phyloP scores from a whole-genome alignment of 2,888 invertebrate species.

The Gastracanthus pulcherrimus region DNA sequence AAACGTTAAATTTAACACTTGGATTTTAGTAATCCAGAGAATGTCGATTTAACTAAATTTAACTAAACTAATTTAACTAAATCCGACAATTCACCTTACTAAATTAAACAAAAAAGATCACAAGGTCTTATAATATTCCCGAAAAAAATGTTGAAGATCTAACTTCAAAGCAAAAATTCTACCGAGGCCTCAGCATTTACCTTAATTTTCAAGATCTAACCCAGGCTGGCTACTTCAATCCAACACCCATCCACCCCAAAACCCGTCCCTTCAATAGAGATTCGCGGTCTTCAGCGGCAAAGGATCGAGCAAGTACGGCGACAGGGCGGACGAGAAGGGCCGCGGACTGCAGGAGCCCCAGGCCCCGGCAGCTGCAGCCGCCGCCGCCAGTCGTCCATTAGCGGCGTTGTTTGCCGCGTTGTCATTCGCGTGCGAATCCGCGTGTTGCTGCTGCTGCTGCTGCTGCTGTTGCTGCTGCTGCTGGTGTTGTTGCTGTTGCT shows the following conservation, averaged over 20 bases:
- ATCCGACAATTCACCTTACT: too few relatives aligned
- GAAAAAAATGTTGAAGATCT: too few relatives aligned
- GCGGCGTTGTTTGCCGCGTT: constrained; percentile 68
- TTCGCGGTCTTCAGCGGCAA: constrained; percentile 75
- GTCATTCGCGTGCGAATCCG: constrained; percentile 34
- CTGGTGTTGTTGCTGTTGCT: constrained; percentile 33
- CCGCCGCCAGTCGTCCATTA: constrained; percentile 72
- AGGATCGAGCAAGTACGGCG: constrained; percentile 79
- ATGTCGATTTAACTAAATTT: too few relatives aligned
- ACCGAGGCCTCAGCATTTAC: too few relatives aligned
- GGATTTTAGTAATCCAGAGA: too few relatives aligned
- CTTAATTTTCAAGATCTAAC: too few relatives aligned
- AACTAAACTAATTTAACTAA: too few relatives aligned
- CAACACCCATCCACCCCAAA: neutral
- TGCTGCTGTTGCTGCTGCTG: constrained; percentile 59
- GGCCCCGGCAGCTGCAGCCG: too few relatives aligned
- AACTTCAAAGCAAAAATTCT: too few relatives aligned
- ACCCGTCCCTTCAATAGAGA: constrained; percentile 69
- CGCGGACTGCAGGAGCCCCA: constrained; percentile 83
- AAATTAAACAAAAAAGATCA: too few relatives aligned
- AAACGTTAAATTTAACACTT: too few relatives aligned
- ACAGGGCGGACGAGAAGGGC: constrained; percentile 81
- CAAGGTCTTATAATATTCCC: too few relatives aligned
- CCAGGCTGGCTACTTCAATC: neutral
- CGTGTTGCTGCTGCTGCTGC: constrained; percentile 62